These are phyloP conservation scores for Apogon hyalosoma DNA, from an alignment of 2,797 vertebrate genomes.

Conservation along the genomic window DNA sequence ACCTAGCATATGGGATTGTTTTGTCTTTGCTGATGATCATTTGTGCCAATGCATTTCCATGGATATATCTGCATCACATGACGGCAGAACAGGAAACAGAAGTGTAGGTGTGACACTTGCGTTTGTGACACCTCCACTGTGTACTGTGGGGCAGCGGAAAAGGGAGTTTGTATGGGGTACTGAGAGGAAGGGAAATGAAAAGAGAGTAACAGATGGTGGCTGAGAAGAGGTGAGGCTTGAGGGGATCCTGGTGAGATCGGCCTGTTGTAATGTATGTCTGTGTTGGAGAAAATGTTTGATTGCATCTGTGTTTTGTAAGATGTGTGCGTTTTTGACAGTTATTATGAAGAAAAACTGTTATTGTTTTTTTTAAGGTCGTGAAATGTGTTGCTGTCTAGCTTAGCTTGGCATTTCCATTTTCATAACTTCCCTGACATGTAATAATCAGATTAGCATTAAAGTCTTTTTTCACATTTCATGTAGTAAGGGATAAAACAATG, in stretches of 20 bases:
- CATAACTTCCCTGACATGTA: too few relatives aligned
- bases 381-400: too few relatives aligned
- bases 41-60: too few relatives aligned
- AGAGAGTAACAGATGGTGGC: conserved; percentile 70
- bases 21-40: background rate
- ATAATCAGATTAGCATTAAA: too few relatives aligned
- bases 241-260: conserved; percentile 59
- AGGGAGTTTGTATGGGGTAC: conserved; percentile 22
- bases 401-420: too few relatives aligned
- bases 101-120: background rate
- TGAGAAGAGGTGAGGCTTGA: conserved; percentile 48
- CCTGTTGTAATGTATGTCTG: conserved; percentile 39
- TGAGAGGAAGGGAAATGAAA: conserved; percentile 40
- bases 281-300: conserved; percentile 11
- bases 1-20: too few relatives aligned
- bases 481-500: background rate
- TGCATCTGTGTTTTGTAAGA: background rate
- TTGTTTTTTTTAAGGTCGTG: too few relatives aligned
- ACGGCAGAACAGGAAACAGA: conserved; percentile 1
- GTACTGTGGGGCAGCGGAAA: conserved; percentile 25
- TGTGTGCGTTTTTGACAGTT: background rate
- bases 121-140: background rate
- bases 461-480: too few relatives aligned
- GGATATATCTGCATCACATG: conserved; percentile 6
- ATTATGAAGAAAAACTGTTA: too few relatives aligned